Conservation (phyloP, 2,797 vertebrate genomes). For the Pristis pectinata region DNA sequence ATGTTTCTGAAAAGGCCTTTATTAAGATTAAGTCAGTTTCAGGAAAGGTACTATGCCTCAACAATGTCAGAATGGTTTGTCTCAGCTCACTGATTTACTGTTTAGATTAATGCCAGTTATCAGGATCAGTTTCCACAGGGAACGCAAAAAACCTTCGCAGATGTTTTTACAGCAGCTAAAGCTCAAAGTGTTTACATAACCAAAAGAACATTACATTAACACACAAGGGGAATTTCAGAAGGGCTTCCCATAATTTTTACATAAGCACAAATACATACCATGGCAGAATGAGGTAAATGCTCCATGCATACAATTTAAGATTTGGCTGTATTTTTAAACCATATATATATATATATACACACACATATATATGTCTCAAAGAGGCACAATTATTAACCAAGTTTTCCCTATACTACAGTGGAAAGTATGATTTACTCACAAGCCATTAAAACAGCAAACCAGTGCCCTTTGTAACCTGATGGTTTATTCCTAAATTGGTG, state of each 20-base stretch:
- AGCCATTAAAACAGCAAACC: slow-evolving; percentile 30
- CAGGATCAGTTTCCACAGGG: slow-evolving; percentile 7
- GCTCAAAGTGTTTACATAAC: slow-evolving; percentile 23
- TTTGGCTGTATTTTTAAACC: slow-evolving; percentile 11
- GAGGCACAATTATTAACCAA: slow-evolving; percentile 12
- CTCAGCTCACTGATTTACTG: slow-evolving; percentile 18
- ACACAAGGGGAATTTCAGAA: slow-evolving; percentile 4
- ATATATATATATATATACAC: neutral
- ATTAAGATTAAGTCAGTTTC: slow-evolving; percentile 31
- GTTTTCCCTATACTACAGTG: slow-evolving; percentile 1
- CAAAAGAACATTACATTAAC: slow-evolving; percentile 23
- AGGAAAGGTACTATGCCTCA: neutral
- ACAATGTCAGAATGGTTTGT: slow-evolving; percentile 17
- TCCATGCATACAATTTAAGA: slow-evolving; percentile 32
- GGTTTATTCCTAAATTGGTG: slow-evolving; percentile 6
- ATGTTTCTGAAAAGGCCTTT: slow-evolving; percentile 36
- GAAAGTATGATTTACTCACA: slow-evolving; percentile 11
- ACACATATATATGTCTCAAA: neutral
- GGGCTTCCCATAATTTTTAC: slow-evolving; percentile 28
- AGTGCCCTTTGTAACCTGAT: slow-evolving; percentile 23
- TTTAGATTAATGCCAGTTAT: slow-evolving; percentile 19
- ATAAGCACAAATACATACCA: slow-evolving; percentile 17
- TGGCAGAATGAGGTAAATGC: slow-evolving; percentile 17
- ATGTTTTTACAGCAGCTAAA: neutral
- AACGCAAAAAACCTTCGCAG: neutral